These are phyloP conservation scores for Bimastos eiseni DNA, from an alignment of 2,888 invertebrate genomes.

Conservation along the genomic window DNA sequence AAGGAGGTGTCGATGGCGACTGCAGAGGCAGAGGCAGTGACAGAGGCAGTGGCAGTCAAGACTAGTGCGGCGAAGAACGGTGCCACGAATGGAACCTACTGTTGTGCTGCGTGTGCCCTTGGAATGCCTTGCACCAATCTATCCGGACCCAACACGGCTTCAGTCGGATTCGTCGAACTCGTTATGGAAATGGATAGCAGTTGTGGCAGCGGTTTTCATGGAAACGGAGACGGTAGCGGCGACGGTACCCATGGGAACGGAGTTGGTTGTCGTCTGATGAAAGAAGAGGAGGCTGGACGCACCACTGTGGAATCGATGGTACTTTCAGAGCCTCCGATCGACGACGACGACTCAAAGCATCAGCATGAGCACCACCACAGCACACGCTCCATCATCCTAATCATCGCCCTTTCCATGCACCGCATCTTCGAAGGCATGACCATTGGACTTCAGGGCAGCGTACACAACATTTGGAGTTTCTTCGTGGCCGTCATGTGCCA, in stretches of 20 bases:
- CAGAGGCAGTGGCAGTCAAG: not conserved
- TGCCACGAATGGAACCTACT: not conserved
- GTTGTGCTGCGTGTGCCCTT: not conserved
- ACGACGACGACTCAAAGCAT: not conserved
- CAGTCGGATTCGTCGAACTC: too few relatives aligned
- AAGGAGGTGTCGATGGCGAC: not conserved
- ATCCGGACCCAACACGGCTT: not conserved
- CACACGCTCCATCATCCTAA: constrained; percentile 62
- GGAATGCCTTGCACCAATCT: not conserved
- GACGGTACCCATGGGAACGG: not conserved
- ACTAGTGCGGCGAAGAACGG: not conserved
- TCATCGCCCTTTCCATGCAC: constrained; percentile 66
- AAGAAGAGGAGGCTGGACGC: not conserved
- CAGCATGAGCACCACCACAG: constrained; percentile 30
- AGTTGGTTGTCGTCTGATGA: not conserved
- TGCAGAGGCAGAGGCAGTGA: not conserved
- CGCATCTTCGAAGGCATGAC: constrained; percentile 68
- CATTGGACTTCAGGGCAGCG: constrained; percentile 64
- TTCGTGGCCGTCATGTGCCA: constrained; percentile 65
- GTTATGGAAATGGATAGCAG: not conserved
- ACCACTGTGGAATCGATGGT: not conserved
- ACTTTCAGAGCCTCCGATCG: not conserved
- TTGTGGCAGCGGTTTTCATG: not conserved
- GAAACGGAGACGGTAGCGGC: not conserved
- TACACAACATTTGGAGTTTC: constrained; percentile 52